phyloP scores from a whole-genome alignment of 2,113 vertebrate genomes.

The Cryptotis parvus region DNA sequence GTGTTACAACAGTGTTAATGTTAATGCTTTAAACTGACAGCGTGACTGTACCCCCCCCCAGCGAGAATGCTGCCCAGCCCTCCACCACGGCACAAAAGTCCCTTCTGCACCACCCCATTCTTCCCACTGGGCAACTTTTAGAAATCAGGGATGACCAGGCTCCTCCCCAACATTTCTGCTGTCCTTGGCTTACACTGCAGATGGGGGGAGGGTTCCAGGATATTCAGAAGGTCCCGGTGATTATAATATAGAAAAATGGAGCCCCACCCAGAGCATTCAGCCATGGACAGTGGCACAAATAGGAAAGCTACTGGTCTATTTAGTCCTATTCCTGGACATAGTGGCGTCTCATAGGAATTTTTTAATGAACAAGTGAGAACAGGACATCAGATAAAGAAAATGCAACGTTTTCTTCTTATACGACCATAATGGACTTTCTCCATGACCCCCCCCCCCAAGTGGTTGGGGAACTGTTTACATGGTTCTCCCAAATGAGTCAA shows the following conservation, averaged over 20 bases:
- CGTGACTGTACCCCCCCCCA: no score
- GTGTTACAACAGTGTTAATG: no score
- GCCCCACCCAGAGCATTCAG: background rate
- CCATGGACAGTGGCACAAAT: background rate
- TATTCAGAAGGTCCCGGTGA: background rate
- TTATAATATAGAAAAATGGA: background rate
- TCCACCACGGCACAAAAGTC: no score
- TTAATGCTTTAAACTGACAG: no score
- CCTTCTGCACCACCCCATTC: no score
- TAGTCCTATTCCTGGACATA: background rate
- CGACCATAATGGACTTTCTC: background rate
- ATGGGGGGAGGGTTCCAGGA: background rate
- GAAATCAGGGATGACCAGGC: background rate
- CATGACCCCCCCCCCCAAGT: background rate
- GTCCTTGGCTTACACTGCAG: background rate
- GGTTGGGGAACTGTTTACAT: background rate
- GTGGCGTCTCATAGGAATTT: background rate
- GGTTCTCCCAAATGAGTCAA: background rate
- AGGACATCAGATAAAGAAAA: conserved; percentile 8
- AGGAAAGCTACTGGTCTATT: background rate
- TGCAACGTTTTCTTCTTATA: background rate
- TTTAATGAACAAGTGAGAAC: background rate
- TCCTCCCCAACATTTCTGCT: background rate
- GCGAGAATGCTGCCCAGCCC: no score
- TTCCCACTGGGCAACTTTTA: background rate